Conservation (phyloP, 2,797 vertebrate species). For the Molossus molossus region DNA sequence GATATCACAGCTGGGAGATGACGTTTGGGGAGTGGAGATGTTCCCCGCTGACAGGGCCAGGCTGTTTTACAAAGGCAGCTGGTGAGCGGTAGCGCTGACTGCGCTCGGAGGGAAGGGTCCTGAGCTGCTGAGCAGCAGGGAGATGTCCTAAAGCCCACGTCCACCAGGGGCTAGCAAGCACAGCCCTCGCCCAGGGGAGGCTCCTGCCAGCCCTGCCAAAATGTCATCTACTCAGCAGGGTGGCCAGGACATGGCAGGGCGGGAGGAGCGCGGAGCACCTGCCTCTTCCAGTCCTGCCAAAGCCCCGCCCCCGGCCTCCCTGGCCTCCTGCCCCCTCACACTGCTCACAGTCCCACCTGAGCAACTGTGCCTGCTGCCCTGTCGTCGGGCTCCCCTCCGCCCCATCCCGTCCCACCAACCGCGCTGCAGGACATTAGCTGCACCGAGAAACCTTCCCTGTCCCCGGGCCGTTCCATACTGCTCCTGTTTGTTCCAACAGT, state of each 20-base stretch:
- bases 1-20: not conserved
- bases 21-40: not conserved
- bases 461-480: no score
- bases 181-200: not conserved
- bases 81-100: rapidly evolving
- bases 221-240: not conserved
- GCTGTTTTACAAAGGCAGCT: not conserved
- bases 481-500: not conserved
- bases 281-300: not conserved
- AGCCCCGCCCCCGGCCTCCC: rapidly evolving
- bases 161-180: not conserved
- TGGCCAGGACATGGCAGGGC: not conserved
- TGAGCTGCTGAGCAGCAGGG: not conserved
- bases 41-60: not conserved
- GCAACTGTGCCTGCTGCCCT: rapidly evolving
- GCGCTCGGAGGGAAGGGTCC: not conserved
- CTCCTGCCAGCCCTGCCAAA: not conserved
- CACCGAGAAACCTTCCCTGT: not conserved
- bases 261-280: no score
- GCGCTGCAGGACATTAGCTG: not conserved
- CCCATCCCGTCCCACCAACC: not conserved
- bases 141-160: not conserved
- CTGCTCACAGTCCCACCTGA: not conserved
- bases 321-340: no score
- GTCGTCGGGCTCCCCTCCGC: not conserved